Base-by-base conservation (phyloP, 1,140 invertebrate genomes). In the Drosophila malerkotliana region DNA sequence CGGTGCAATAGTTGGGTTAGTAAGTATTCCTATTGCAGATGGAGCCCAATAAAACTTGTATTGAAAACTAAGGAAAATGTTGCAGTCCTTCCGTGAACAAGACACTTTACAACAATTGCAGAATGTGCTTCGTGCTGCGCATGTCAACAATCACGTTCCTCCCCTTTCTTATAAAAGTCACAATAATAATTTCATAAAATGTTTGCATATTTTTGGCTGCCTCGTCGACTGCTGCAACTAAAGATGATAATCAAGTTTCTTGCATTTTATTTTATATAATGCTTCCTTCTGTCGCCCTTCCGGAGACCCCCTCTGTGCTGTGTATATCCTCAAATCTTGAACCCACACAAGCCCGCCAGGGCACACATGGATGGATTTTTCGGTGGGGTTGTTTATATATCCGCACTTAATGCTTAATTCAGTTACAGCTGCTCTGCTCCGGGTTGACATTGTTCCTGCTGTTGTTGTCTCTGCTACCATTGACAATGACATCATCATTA, bases 401-500 rank as follows among this genome's bases (percentile, higher is more conserved):
- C 82, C 82, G 83, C 83, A 87, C 84, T 87, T 87, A 87, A 87
- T 87, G 83, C 83, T 88, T 88, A 89, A 88, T 89, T 89, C 83
- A 79, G 84, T 88, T 88, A 83, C 76, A 89, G 77, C 84, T 82
- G 79, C 82, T 82, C 74, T 62, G 74, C 56, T 75, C 41, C 14
- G 41, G 34, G 10, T 55, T 77, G 74, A 59, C 79, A 72, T 64
- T 51, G 62, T 49, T 60, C 45, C 41, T 69, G 52, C 10, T 53
- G 64, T 47, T 64, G 77, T 21, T 74, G 49, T 54, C 71, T 66
- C 52, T 67, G 73, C 48, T 82, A 54, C 54, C 77, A 88, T 90
- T 89, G 84, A 88, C 84, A 90, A 89, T 90, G 84, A 89, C 84
- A 89, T 89, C 84, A 89, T 89, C 84, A 90, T 89, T 85, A 89